Base-by-base conservation (phyloP, 2,113 vertebrate species). In the Oncorhynchus tshawytscha region DNA sequence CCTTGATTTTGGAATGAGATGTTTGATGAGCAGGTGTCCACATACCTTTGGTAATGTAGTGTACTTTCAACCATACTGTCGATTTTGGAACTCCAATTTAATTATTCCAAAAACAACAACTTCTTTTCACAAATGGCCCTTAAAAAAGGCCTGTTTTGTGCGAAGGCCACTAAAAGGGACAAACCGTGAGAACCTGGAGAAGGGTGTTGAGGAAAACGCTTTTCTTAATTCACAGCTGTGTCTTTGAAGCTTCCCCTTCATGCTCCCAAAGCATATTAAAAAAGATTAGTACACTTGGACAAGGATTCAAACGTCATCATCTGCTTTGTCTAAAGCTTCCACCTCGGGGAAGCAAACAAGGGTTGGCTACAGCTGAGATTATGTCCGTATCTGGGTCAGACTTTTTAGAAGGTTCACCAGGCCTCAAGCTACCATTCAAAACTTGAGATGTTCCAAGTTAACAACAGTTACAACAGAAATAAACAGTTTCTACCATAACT, bases 321-420 rank as follows among this genome's bases (percentile, higher is more conserved):
- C 39, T 45, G 77, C 75, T 51, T 71, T 66, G 72, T 82, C 78
- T 62, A 75, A 72, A 80, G 22, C 60, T n/a, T n/a, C 60, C 60
- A 49, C 39, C 64, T 74, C 67, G 62, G 69, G 59, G 34, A 39
- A 12, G 71, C 74, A 57, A 45, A 45, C 39, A 9, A 11, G 39
- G 8, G 39, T 45, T 45, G 8, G 39, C 39, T 45, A 11, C 39
- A 45, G 39, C 39, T 45, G 39, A 45, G 39, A 57, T 57, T 57
- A 80, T 39, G 20, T 5, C 67, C 24, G 51, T 74, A 76, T 71
- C 72, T 84, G 79, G 76, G 75, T 78, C 9, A 70, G 74, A 85
- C 60, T 64, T 64, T 24, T 25, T 11, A 64, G 20, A 22, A n/a
- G 60, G 20, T 64, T 64, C 9, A 64, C 16, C 22, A 24, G 6